A percentile compares a stretch with the other conserved stretches of the same genome.
phyloP scores from a whole-genome alignment of 2,113 vertebrate species.

The Pholis gunnellus region DNA sequence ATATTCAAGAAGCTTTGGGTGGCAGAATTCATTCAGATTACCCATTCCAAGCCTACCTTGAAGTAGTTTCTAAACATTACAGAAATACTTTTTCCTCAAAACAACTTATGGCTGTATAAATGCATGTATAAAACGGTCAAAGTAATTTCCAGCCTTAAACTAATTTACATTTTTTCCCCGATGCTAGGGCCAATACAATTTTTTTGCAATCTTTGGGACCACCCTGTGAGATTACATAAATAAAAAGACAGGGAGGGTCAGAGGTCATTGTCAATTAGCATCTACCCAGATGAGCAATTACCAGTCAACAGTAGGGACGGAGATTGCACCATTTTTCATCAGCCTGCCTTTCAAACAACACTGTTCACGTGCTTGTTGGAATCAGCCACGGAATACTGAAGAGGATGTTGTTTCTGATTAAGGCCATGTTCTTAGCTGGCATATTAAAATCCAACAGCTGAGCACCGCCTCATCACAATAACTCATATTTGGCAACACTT shows the following conservation, averaged over 20 bases:
- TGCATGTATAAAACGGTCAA: conserved; percentile 26
- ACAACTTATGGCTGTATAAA: conserved; percentile 31
- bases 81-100: conserved; percentile 34
- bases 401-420: conserved; percentile 75
- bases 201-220: conserved; percentile 49
- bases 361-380: conserved; percentile 72
- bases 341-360: conserved; percentile 71
- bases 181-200: background rate
- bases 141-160: conserved; percentile 34
- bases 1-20: conserved; percentile 50
- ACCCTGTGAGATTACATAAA: conserved; percentile 65
- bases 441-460: conserved; percentile 78
- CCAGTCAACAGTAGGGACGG: conserved; percentile 70
- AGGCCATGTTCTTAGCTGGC: conserved; percentile 67
- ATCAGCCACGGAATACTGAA: conserved; percentile 67
- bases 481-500: conserved; percentile 75
- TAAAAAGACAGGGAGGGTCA: conserved; percentile 67
- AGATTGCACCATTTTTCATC: conserved; percentile 81
- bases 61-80: conserved; percentile 35
- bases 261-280: conserved; percentile 80
- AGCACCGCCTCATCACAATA: conserved; percentile 71
- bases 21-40: conserved; percentile 58
- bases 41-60: conserved; percentile 40
- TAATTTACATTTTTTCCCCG: conserved; percentile 28
- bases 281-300: conserved; percentile 79